Evolutionary conservation across 2,113 vertebrate genomes (phyloP).

Genomic region (Pristiophorus japonicus): DNA sequence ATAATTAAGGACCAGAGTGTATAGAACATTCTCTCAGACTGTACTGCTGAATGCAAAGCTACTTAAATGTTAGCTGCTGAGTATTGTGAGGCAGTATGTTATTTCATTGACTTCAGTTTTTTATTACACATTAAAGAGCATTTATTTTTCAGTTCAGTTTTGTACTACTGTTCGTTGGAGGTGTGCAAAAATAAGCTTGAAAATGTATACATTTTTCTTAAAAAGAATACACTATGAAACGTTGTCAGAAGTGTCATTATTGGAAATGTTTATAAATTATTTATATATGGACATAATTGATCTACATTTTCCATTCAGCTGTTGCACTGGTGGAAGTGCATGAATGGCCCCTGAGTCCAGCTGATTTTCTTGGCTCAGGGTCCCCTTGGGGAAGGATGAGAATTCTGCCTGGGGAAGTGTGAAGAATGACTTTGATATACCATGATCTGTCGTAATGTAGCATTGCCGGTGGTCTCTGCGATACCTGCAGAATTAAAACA

Average conservation of each 20-base stretch:
- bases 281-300: background rate
- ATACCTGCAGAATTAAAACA: background rate
- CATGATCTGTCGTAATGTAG: too few species aligned
- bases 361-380: background rate
- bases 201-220: background rate
- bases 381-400: background rate
- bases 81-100: background rate
- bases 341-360: background rate
- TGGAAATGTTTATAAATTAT: background rate
- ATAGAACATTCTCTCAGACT: background rate
- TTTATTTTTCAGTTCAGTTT: background rate
- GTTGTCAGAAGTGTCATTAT: background rate
- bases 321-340: background rate
- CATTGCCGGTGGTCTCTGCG: too few species aligned
- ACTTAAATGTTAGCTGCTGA: background rate
- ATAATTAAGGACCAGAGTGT: background rate
- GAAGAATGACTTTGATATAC: background rate
- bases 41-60: background rate
- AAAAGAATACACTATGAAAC: background rate
- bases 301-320: background rate
- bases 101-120: background rate
- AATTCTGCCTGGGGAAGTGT: background rate
- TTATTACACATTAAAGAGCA: background rate
- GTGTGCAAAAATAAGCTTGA: background rate
- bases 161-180: background rate